These are phyloP conservation scores for Agriopis aurantiaria DNA, from an alignment of 2,888 invertebrate species.

Conservation along the genomic window DNA sequence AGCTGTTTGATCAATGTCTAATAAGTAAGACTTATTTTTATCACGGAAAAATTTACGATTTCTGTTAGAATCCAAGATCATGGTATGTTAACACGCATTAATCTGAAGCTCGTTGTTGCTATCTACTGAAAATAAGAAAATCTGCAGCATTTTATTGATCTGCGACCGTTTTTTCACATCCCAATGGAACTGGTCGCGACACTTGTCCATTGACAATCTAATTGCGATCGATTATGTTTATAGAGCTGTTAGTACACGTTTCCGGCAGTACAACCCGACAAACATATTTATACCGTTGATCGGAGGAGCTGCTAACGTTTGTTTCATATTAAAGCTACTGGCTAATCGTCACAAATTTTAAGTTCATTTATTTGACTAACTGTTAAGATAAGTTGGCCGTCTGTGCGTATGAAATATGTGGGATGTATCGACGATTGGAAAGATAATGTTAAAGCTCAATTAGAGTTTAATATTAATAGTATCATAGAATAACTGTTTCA, in stretches of 20 bases:
- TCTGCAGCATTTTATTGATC: conserved; percentile 22
- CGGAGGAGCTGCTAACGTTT: not conserved
- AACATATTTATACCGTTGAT: not conserved
- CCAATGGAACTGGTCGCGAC: conserved; percentile 74
- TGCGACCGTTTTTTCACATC: conserved; percentile 66
- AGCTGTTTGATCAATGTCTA: no score
- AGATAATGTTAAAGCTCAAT: conserved; percentile 35
- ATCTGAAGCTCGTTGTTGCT: conserved; percentile 15
- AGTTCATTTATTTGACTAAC: not conserved
- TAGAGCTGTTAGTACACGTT: conserved; percentile 61
- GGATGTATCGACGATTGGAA: conserved; percentile 30
- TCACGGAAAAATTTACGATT: no score
- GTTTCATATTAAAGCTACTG: not conserved
- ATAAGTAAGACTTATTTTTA: no score
- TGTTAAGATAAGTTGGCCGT: not conserved
- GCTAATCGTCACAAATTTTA: not conserved
- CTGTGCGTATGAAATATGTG: conserved; percentile 29
- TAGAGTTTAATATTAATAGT: conserved; percentile 37
- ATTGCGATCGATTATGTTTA: conserved; percentile 74
- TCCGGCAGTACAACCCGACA: conserved; percentile 26
- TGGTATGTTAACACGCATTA: no score
- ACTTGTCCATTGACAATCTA: conserved; percentile 84
- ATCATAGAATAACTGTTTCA: conserved; percentile 8
- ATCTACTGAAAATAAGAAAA: conserved; percentile 12
- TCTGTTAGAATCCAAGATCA: no score